Evolutionary conservation across 2,888 invertebrate species (phyloP), one percentile per base, ranked within the genome.

Genomic region (Peribatodes rhomboidaria): DNA sequence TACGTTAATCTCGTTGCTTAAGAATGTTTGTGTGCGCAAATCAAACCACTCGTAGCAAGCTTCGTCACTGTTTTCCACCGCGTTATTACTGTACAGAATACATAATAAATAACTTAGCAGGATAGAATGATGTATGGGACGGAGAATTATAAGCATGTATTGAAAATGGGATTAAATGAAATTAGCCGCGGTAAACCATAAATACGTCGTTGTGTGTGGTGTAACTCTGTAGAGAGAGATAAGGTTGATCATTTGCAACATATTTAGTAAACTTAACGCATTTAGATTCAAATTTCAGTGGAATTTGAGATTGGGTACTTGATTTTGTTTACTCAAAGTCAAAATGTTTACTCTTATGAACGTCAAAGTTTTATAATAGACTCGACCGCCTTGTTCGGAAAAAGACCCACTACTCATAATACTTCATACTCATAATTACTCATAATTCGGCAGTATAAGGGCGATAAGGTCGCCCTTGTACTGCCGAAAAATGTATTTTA

Each of bases 81-180:
- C 60, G 52, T 56, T 42, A 52, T 54, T 57, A 53, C 50, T 54
- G 47, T 60, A 60, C 60, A 67, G 20, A 50, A 66, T 70, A 70
- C 62, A 64, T 65, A 62, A 71, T 69, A 69, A 68, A 71, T 73
- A 67, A 68, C 63, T 64, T 67, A 68, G 67, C 56, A 56, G 58
- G 67, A 69, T 65, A 65, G 60, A 50, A 65, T 65, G 65, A 65
- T 60, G 65, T 61, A 65, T 65, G 60, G 56, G 60, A 61, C 52
- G 52, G 35, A 18, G 60, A 61, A 65, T 65, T 65, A 65, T 61
- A 65, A 56, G 60, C 65, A 65, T 61, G 65, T 65, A 60, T 65
- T 65, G 46, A 61, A 57, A 60, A 60, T 56, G 65, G 56, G 60
- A 65, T 65, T 65, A 41, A 65, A 64, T 64, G 55, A 59, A 65